Evolutionary conservation across 2,113 vertebrate genomes (phyloP).

Genomic region (Bagarius yarrelli): DNA sequence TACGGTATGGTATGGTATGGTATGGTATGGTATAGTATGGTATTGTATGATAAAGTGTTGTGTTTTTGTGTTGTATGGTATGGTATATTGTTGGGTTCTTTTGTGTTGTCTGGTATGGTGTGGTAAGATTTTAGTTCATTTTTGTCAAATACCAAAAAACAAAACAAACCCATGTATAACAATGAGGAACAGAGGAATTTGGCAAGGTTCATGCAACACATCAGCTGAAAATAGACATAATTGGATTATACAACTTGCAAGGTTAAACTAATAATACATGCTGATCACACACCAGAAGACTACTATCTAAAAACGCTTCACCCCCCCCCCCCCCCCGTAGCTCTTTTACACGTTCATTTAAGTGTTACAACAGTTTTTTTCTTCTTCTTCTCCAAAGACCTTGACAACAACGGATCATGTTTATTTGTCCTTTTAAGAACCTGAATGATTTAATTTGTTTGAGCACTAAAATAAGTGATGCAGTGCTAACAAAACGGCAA

Average conservation of each 20-base stretch:
- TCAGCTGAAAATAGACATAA: background rate
- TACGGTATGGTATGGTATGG: no score
- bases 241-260: background rate
- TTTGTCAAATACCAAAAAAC: background rate
- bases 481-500: background rate
- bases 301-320: background rate
- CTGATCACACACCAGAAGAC: background rate
- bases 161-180: background rate
- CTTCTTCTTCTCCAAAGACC: background rate
- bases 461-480: background rate
- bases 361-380: background rate
- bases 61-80: no score
- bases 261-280: background rate
- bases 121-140: no score
- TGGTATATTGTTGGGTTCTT: no score
- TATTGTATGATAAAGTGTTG: no score
- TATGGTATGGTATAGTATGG: no score
- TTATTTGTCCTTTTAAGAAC: background rate
- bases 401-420: background rate
- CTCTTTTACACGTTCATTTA: background rate
- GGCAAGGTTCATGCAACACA: background rate
- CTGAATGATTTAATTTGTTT: background rate
- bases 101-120: no score
- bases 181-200: background rate
- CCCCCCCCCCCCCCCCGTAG: no score